phyloP scores from a whole-genome alignment of 2,797 vertebrate species.

The Cossypha polioptera region DNA sequence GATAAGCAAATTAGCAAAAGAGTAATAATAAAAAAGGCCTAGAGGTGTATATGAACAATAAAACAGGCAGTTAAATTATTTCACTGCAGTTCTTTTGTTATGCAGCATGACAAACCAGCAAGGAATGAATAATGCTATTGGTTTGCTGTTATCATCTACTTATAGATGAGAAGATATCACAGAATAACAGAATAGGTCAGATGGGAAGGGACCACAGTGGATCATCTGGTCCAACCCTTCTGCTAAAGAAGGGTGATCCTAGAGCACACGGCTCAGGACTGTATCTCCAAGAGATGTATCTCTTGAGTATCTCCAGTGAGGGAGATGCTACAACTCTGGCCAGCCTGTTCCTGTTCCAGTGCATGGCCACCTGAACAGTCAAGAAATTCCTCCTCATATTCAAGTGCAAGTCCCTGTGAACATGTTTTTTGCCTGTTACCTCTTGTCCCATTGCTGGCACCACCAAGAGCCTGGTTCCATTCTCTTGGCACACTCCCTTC shows the following conservation, averaged over 20 bases:
- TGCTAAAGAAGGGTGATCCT: background rate
- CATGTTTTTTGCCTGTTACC: accelerated
- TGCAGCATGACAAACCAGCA: background rate
- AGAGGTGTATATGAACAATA: background rate
- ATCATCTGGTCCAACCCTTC: background rate
- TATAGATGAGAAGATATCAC: background rate
- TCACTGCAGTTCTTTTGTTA: background rate
- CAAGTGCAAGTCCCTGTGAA: background rate
- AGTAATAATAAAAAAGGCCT: background rate
- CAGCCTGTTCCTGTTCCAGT: background rate
- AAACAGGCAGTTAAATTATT: background rate
- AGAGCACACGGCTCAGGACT: accelerated
- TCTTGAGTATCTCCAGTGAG: background rate
- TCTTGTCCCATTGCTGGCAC: background rate
- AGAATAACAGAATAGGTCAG: background rate
- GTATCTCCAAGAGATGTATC: no score
- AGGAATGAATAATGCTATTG: background rate
- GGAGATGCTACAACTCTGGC: background rate
- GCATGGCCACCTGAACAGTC: accelerated
- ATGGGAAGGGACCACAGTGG: background rate
- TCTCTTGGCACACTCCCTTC: background rate
- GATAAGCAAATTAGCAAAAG: background rate
- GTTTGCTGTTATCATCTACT: background rate
- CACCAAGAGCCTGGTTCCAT: background rate
- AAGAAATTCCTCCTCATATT: background rate